Evolutionary conservation across 2,888 invertebrate genomes (phyloP), one percentile per base, ranked within the genome.

Genomic region (Conomelus anceps): DNA sequence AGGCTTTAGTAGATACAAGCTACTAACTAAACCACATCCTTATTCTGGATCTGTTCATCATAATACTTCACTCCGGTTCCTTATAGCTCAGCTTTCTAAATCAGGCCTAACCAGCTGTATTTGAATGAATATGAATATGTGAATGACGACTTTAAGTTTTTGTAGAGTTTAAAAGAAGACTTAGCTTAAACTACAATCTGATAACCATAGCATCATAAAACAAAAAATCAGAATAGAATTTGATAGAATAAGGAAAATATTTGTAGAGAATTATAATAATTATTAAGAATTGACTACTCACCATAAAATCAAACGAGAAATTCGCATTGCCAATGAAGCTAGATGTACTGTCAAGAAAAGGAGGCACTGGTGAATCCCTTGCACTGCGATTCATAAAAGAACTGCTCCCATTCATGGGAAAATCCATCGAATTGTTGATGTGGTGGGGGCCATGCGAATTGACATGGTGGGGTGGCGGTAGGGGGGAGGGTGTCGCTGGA

Each of bases 311-410:
- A 92, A 96, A 96, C 24, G 95, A 95, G 91, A 95, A 93, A 91
- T 94, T 95, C 85, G 90, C 88, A 86, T 95, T 94, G 91, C 95
- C 95, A 92, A 96, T 94, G 91, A 96, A 96, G 91, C 95, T 93
- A 91, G 95, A 96, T 85, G 95, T 95, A 92, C 95, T 95, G n/a
- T 91, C 90, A 63, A 84, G 87, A 29, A 41, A 88, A 84, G 89
- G 85, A 34, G 89, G 89, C 34, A 23, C 88, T 29, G 26, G 26
- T 89, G 41, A 89, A 63, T 41, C 89, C 87, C 94, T 90, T 94
- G 94, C 9, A 94, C 94, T 93, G 94, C 94, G 88, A 13, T 34
- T 92, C 91, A 34, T 93, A 93, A 89, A 93, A 93, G 89, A 93
- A 93, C 88, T 93, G 93, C 85, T 93, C 11, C 41, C 88, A 23